Percentiles rank a stretch among this genome's conserved stretches.
Evolutionary conservation across 2,113 vertebrate genomes (phyloP).

Genomic region (Tragelaphus strepsiceros): DNA sequence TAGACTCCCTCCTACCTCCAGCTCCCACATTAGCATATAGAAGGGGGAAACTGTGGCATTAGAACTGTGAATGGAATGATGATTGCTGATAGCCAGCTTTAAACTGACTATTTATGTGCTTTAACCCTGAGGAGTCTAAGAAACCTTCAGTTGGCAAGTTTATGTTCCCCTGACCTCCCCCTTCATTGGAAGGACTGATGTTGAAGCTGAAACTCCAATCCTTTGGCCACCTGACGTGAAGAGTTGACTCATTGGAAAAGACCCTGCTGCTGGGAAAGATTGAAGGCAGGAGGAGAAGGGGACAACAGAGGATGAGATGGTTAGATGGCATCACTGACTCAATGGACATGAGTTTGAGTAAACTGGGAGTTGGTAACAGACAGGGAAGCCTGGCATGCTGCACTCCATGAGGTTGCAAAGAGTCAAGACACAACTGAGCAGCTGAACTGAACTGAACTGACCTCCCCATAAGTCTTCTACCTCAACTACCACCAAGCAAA

Average conservation of each 20-base stretch:
- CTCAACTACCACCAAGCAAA: neutral
- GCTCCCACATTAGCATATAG: neutral
- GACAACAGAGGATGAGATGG: neutral
- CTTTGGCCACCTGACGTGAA: neutral
- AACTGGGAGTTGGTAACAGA: neutral
- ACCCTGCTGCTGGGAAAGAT: neutral
- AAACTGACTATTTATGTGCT: neutral
- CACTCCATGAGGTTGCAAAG: neutral
- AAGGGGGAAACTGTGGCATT: neutral
- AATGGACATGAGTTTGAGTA: neutral
- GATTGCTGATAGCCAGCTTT: neutral
- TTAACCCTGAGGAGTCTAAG: neutral
- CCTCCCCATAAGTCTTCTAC: neutral
- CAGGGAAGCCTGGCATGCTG: neutral
- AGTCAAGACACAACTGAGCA: neutral
- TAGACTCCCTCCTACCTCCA: neutral
- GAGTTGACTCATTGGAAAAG: neutral
- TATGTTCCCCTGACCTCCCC: neutral
- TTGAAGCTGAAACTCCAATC: neutral
- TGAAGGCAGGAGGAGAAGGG: neutral
- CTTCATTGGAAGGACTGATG: neutral
- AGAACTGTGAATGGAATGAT: neutral
- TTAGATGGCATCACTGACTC: neutral
- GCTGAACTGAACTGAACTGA: neutral
- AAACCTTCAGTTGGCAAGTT: neutral